phyloP scores from a whole-genome alignment of 2,113 vertebrate genomes.

The Alaudala cheleensis region DNA sequence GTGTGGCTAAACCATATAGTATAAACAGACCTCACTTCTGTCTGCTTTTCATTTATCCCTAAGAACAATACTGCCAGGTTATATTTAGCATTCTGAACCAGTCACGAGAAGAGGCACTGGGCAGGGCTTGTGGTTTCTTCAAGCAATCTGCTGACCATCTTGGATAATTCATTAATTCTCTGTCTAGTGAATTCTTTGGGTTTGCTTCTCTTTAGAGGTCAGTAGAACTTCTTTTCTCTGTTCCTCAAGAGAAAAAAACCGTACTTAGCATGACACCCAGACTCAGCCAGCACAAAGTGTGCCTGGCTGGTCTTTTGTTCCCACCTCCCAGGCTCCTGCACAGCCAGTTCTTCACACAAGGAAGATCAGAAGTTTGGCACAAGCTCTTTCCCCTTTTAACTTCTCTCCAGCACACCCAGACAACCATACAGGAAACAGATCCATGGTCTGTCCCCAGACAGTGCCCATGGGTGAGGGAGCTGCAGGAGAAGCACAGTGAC shows the following conservation, averaged over 20 bases:
- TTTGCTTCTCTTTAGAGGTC: not conserved
- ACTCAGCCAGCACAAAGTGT: not conserved
- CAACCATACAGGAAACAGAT: not conserved
- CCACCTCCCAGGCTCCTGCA: not conserved
- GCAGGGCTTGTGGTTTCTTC: not conserved
- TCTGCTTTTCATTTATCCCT: conserved; percentile 11
- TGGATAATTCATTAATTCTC: not conserved
- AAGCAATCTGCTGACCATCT: not conserved
- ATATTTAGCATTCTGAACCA: conserved; percentile 11
- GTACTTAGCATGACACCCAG: not conserved
- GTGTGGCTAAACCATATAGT: not conserved
- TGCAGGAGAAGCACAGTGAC: not conserved
- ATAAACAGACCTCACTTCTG: not conserved
- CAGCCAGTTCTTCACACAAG: not conserved
- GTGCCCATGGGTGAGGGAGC: not conserved
- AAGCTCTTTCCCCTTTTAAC: not conserved
- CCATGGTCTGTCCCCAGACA: not conserved
- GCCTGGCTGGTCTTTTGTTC: not conserved
- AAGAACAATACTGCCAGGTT: not conserved
- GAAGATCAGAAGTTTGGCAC: not conserved
- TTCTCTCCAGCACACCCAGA: not conserved
- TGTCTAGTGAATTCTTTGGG: not conserved
- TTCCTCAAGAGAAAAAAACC: not conserved
- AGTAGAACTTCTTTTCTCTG: not conserved
- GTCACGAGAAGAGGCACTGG: not conserved